Evolutionary conservation across 2,797 vertebrate species (phyloP).

Genomic region (Acropternis orthonyx): DNA sequence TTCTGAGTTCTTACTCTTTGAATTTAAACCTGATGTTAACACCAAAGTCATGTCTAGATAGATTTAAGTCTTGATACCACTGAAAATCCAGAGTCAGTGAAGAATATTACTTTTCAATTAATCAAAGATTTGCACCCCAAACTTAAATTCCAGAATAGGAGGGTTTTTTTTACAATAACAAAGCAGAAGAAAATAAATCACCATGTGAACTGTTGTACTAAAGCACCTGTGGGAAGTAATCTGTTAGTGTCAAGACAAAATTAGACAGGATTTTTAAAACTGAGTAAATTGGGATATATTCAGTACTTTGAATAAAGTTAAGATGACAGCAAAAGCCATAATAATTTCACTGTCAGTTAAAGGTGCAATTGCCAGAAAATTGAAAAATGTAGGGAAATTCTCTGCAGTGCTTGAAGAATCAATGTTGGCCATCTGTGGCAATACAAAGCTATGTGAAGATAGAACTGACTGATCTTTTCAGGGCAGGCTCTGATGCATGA

Average conservation of each 20-base stretch:
- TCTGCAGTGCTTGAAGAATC: constrained; percentile 28
- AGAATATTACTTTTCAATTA: not conserved
- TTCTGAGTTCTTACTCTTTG: not conserved
- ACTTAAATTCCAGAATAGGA: not conserved
- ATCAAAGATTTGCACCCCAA: not conserved
- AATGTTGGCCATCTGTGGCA: not conserved
- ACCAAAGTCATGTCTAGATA: not conserved
- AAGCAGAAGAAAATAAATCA: not conserved
- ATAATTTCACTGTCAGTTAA: constrained; percentile 58
- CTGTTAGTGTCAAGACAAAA: constrained; percentile 14
- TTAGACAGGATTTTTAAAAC: constrained; percentile 24
- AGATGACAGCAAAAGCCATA: constrained; percentile 38
- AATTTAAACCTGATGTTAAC: not conserved
- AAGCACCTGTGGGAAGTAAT: not conserved
- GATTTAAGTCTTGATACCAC: not conserved
- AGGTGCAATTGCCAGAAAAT: constrained; percentile 59
- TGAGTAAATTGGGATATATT: not conserved
- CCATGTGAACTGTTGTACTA: not conserved
- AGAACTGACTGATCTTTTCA: constrained; percentile 31
- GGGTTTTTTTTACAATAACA: not conserved
- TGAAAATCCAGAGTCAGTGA: not conserved
- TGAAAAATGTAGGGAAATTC: constrained; percentile 29
- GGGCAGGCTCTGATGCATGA: not conserved
- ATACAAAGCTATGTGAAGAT: not conserved
- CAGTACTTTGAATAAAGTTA: constrained; percentile 29